Conservation (phyloP, 2,888 invertebrate species). For the Pandemis cinnamomeana region DNA sequence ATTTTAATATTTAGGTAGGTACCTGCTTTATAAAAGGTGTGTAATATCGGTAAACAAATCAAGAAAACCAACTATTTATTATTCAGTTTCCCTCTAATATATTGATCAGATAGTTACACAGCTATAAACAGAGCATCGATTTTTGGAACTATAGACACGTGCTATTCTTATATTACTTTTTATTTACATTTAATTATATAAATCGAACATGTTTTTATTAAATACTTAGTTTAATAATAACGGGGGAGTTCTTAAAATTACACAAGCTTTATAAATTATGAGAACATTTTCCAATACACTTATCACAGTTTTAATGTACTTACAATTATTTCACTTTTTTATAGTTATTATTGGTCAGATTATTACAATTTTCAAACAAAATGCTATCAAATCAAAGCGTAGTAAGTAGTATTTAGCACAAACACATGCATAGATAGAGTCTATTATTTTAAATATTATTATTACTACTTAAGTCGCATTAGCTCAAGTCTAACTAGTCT, state of each 20-base stretch:
- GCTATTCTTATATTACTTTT: conserved; percentile 32
- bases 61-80: conserved; percentile 16
- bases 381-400: conserved; percentile 17
- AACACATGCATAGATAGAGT: conserved; percentile 31
- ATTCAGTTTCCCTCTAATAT: conserved; percentile 41
- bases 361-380: conserved; percentile 45
- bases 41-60: neutral
- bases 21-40: neutral
- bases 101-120: conserved; percentile 54
- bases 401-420: conserved; percentile 37
- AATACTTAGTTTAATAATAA: conserved; percentile 32
- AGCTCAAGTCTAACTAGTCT: neutral
- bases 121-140: conserved; percentile 63
- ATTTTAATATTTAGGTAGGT: too few species aligned
- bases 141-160: conserved; percentile 42
- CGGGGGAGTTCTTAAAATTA: conserved; percentile 31
- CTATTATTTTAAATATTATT: conserved; percentile 36
- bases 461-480: conserved; percentile 2
- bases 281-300: conserved; percentile 58
- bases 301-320: conserved; percentile 79
- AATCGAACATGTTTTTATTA: conserved; percentile 26
- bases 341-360: conserved; percentile 69
- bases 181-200: conserved; percentile 44
- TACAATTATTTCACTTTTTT: conserved; percentile 69
- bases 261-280: conserved; percentile 48